Percentiles rank a stretch among this genome's conserved stretches.
phyloP scores from a whole-genome alignment of 2,113 vertebrate genomes.

The Falco punctatus region DNA sequence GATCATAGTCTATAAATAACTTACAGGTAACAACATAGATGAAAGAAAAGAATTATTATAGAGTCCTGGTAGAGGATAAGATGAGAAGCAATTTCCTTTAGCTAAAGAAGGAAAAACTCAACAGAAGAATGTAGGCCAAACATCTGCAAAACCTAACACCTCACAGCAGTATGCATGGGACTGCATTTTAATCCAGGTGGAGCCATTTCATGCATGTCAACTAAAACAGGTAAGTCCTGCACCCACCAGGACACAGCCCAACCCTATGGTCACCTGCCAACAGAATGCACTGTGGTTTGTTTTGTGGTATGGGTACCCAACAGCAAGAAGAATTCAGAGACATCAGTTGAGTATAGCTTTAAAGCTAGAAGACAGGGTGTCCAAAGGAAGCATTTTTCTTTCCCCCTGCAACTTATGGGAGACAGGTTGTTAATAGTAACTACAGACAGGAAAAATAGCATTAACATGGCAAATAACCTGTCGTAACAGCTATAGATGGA shows the following conservation, averaged over 20 bases:
- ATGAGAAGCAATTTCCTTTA: conserved; percentile 24
- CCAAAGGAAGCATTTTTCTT: background rate
- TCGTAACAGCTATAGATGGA: background rate
- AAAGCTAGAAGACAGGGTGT: background rate
- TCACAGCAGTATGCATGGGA: background rate
- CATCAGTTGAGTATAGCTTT: background rate
- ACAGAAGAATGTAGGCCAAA: background rate
- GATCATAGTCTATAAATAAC: conserved; percentile 45
- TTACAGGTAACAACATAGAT: conserved; percentile 49
- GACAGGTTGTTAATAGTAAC: background rate
- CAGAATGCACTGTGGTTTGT: background rate
- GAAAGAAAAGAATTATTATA: conserved; percentile 42
- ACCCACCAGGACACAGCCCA: background rate
- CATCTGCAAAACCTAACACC: background rate
- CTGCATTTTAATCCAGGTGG: background rate
- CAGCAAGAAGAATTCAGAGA: background rate
- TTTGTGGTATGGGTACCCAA: background rate
- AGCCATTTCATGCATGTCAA: background rate
- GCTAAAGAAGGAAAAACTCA: background rate
- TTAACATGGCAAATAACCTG: background rate
- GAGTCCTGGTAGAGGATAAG: background rate
- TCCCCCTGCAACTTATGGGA: background rate
- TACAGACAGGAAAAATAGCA: background rate
- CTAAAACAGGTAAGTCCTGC: rapidly evolving
- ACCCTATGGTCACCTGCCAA: too few species aligned